phyloP scores from a whole-genome alignment of 2,113 vertebrate species.

The Meleagris gallopavo region DNA sequence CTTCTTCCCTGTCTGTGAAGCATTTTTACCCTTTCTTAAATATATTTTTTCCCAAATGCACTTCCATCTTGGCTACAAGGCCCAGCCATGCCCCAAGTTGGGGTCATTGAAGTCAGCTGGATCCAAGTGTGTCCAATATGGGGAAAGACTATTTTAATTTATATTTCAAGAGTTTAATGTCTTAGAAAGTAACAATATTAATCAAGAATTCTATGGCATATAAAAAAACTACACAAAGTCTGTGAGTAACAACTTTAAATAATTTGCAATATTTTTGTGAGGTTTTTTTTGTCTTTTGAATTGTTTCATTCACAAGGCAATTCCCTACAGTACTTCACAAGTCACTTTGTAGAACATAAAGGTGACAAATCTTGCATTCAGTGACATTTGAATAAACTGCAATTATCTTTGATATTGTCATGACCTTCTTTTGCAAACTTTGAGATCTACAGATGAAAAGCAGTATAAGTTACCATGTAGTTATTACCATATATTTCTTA shows the following conservation, averaged over 20 bases:
- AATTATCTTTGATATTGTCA: slow-evolving; percentile 24
- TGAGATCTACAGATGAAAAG: background rate
- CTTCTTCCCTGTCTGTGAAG: background rate
- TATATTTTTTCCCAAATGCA: background rate
- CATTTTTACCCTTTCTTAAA: background rate
- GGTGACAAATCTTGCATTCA: slow-evolving; percentile 8
- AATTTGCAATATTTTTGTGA: background rate
- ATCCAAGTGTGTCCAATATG: no score
- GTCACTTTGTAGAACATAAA: background rate
- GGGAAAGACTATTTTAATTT: background rate
- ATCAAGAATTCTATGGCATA: background rate
- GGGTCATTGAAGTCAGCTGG: no score
- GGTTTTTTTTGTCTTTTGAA: background rate
- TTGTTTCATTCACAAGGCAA: background rate
- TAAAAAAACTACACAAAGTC: background rate
- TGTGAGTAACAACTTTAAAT: background rate
- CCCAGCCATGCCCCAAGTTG: no score
- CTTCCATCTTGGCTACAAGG: background rate
- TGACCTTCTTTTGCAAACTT: slow-evolving; percentile 16
- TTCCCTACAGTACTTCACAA: slow-evolving; percentile 4
- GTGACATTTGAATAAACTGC: background rate
- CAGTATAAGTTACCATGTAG: background rate
- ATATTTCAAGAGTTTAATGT: background rate
- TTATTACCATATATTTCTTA: background rate
- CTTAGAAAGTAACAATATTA: background rate